Evolutionary conservation across 2,113 vertebrate species (phyloP), one percentile per base, ranked within the genome.

Genomic region (Ailuropoda melanoleuca): DNA sequence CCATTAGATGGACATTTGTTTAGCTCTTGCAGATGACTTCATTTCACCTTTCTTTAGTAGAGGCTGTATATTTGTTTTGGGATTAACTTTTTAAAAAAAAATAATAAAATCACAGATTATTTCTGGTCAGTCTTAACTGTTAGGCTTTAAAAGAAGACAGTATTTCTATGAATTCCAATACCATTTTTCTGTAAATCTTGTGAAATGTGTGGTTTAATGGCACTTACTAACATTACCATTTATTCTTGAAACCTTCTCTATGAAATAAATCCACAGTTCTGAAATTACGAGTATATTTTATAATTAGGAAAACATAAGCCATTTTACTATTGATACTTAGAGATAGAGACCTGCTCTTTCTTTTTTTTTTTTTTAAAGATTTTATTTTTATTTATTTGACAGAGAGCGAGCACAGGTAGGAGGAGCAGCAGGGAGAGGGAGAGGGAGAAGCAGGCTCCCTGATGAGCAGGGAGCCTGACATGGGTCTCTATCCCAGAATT

Each of bases 341-440:
- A 90, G 48, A 89, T 78, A 77, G 37, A 84, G 26, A 75, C 80
- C 86, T 97, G 39, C 11, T 92, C 4, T 83, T 97, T 97, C 50
- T 92, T 1, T 21, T 43, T 43, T 43, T 43, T 43, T 43, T 43
- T 43, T 43, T 43, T 43, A 6, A 43, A 43, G 43, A 43, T 43
- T 43, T 43, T 43, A 43, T 43, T 43, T 43, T 43, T 43, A 43
- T 43, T 43, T 43, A 43, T 43, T 43, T 43, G 43, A 43, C 43
- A 43, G 43, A 43, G 43, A 43, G 43, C 43, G 43, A 43, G 43
- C 43, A 43, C 43, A 43, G 43, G 43, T 43, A 43, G 43, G 5
- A 6, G 43, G 43, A 43, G 43, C 43, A 43, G 43, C 43, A 43
- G 43, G 43, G 43, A 43, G 43, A 43, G 43, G 43, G 43, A 43